Evolutionary conservation across 2,113 vertebrate species (phyloP), one percentile per base, ranked within the genome.

Genomic region (Cepphus grylle): DNA sequence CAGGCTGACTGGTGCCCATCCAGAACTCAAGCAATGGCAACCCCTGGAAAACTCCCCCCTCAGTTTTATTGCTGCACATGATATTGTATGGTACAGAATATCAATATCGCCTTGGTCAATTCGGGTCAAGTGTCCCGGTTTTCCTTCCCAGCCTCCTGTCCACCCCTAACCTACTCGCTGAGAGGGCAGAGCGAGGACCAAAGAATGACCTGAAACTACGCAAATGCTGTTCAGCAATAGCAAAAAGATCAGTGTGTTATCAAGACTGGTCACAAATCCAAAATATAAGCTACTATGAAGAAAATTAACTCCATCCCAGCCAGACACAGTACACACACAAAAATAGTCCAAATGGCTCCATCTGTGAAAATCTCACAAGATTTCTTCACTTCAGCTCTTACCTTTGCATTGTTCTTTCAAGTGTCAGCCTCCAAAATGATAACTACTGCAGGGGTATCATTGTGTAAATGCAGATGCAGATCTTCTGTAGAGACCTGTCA

Each of bases 311-410:
- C 36, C 11, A 61, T 18, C 17, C 26, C 30, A 82, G 20, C 3
- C 34, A 81, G 79, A 63, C 0, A 0, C 8, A 66, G 47, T 26
- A 82, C 10, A 36, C 17, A 15, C 0, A 5, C 2, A 0, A 88
- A 74, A 79, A 58, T 2, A 49, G 30, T 20, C 52, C n/a, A 89
- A 12, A 11, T 29, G 56, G 12, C 30, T 92, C 36, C 30, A 74
- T 11, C 12, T 53, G 15, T 11, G 58, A 84, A 81, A 8, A 49
- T 10, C 18, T 52, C 36, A 55, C 1, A 23, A 59, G 27, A 25
- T 56, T 66, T 84, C 59, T 53, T 71, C 40, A 77, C 6, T 62
- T 58, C 52, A 47, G 17, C 13, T 88, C 20, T 61, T 56, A 73
- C 9, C 47, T 90, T 40, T 63, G 40, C 30, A 29, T 34, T 91